phyloP scores from a whole-genome alignment of 1,140 invertebrate genomes.

The Neodiprion pinetum region DNA sequence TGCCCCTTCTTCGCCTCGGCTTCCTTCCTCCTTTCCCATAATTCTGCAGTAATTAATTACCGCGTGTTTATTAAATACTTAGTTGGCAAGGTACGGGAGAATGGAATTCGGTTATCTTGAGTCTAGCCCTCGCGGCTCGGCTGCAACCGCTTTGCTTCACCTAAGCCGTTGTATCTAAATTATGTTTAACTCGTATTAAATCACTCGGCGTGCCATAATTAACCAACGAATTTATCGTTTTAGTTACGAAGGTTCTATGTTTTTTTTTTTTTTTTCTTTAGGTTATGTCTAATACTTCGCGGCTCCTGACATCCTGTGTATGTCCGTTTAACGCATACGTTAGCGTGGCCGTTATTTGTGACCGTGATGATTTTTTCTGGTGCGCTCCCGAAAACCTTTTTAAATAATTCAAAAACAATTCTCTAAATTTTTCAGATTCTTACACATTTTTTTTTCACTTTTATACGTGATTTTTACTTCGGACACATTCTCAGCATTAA shows the following conservation, averaged over 20 bases:
- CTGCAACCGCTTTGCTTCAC: not conserved
- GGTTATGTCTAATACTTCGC: not conserved
- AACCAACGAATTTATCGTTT: too few species aligned
- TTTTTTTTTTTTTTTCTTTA: not conserved
- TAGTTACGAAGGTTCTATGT: too few species aligned
- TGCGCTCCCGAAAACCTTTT: too few species aligned
- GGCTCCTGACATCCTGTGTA: not conserved
- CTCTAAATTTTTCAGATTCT: too few species aligned
- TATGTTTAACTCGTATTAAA: not conserved
- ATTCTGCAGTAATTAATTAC: not conserved
- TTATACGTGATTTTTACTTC: too few species aligned
- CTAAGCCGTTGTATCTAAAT: not conserved
- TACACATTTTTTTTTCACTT: too few species aligned
- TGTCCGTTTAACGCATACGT: too few species aligned
- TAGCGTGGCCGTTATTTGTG: too few species aligned
- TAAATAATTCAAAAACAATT: too few species aligned
- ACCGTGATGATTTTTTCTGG: too few species aligned
- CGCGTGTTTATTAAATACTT: not conserved
- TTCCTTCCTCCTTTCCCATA: not conserved
- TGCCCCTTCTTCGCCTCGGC: constrained; percentile 28
- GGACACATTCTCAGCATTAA: too few species aligned
- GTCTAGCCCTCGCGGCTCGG: not conserved
- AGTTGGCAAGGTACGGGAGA: not conserved
- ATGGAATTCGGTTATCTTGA: constrained; percentile 1
- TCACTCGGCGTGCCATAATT: not conserved